These are phyloP conservation scores for Heliconius ethilla DNA, from an alignment of 2,888 invertebrate genomes.

Conservation along the genomic window DNA sequence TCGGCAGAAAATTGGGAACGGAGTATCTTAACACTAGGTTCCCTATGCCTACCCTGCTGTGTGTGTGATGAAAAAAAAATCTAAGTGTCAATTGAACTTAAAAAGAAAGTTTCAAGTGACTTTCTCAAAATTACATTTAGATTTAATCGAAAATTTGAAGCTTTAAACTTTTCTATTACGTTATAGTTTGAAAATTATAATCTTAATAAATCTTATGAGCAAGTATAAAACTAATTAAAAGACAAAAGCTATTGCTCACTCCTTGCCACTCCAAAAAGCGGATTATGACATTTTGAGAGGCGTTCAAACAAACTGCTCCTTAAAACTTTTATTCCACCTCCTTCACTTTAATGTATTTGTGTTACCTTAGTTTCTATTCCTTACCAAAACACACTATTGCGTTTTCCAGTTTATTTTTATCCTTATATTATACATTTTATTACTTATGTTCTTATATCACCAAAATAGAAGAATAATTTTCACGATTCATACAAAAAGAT, in stretches of 20 bases:
- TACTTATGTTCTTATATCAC: neutral
- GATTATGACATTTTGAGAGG: conserved; percentile 38
- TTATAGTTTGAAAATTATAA: conserved; percentile 30
- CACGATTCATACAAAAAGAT: too few species aligned
- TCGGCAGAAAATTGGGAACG: too few species aligned
- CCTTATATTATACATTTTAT: neutral
- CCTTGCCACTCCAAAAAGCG: conserved; percentile 33
- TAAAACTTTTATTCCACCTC: conserved; percentile 38
- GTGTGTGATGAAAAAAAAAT: too few species aligned
- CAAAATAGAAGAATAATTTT: too few species aligned
- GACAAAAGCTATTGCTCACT: conserved; percentile 39
- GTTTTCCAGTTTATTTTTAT: neutral
- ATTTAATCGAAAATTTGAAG: neutral
- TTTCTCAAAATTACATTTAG: neutral
- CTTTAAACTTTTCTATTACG: neutral
- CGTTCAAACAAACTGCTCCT: conserved; percentile 36
- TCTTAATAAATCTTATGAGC: conserved; percentile 24
- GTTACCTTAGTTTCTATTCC: conserved; percentile 33
- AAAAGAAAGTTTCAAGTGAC: neutral
- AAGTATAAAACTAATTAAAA: conserved; percentile 39
- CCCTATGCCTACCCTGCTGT: too few species aligned
- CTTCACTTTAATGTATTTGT: conserved; percentile 35
- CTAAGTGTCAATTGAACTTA: too few species aligned
- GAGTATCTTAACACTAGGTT: too few species aligned
- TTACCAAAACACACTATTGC: conserved; percentile 9